Conservation (phyloP, 2,113 vertebrate genomes). For the Dendropsophus ebraccatus region DNA sequence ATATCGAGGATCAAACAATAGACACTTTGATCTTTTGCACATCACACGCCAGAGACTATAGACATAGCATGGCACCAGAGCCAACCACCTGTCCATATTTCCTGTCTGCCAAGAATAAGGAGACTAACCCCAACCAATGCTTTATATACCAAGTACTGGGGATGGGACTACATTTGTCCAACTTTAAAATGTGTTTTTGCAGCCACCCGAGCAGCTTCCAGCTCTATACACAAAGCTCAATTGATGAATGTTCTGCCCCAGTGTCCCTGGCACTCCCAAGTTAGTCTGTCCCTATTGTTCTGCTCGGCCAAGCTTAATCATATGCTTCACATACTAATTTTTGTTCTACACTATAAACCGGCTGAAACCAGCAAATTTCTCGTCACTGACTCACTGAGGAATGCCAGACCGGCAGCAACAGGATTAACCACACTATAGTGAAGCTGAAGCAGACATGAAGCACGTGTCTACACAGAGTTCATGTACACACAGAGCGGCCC, state of each 20-base stretch:
- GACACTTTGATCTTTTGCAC: too few relatives aligned
- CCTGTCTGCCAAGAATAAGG: too few relatives aligned
- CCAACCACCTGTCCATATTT: too few relatives aligned
- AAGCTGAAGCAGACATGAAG: neutral
- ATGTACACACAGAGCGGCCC: neutral
- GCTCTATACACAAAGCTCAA: slow-evolving; percentile 30
- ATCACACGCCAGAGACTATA: too few relatives aligned
- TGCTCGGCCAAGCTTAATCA: slow-evolving; percentile 55
- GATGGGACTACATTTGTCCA: neutral
- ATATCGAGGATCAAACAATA: too few relatives aligned
- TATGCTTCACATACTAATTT: slow-evolving; percentile 60
- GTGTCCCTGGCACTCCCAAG: slow-evolving; percentile 33
- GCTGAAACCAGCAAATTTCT: slow-evolving; percentile 63
- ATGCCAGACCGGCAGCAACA: slow-evolving; percentile 60
- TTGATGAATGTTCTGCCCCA: slow-evolving; percentile 47
- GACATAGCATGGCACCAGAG: too few relatives aligned
- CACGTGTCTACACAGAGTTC: neutral
- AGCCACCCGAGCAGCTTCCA: neutral
- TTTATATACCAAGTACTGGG: too few relatives aligned
- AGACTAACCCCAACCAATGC: too few relatives aligned
- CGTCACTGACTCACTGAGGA: slow-evolving; percentile 63
- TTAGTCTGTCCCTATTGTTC: slow-evolving; percentile 43
- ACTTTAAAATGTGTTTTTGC: neutral
- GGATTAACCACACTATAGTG: slow-evolving; percentile 30
- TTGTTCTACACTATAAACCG: slow-evolving; percentile 62